phyloP scores from a whole-genome alignment of 1,140 invertebrate species.

The Macrobrachium rosenbergii region DNA sequence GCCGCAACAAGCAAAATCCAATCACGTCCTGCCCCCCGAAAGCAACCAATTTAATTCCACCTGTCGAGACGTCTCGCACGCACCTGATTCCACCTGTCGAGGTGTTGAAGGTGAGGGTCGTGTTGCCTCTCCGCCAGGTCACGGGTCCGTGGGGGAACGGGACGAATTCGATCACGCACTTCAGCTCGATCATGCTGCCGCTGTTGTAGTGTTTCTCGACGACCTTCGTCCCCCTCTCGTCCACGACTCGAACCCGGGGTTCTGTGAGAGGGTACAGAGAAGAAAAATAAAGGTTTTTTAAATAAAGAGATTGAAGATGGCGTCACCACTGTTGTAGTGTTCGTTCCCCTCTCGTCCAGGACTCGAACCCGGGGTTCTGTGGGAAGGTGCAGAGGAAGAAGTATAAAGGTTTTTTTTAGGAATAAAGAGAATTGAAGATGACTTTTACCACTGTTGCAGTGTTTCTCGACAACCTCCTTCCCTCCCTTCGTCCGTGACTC shows the following conservation, averaged over 20 bases:
- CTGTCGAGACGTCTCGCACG: constrained; percentile 6
- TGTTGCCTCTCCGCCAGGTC: constrained; percentile 47
- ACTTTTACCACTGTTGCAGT: no score
- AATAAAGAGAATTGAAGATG: no score
- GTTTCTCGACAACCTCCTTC: no score
- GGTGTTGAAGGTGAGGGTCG: constrained; percentile 49
- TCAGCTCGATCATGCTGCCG: constrained; percentile 54
- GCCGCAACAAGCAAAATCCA: not conserved
- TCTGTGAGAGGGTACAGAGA: not conserved
- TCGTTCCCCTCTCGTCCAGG: no score
- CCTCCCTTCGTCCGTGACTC: no score
- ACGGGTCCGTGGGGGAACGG: constrained; percentile 47
- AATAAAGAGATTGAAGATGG: no score
- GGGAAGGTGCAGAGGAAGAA: no score
- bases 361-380: no score
- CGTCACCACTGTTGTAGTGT: no score
- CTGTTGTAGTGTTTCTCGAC: constrained; percentile 50
- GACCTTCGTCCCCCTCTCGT: constrained; percentile 25
- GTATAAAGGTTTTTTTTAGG: no score
- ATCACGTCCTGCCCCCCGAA: not conserved
- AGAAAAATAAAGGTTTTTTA: no score
- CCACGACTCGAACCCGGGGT: constrained; percentile 13
- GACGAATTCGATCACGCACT: constrained; percentile 45
- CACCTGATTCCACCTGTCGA: constrained; percentile 58
- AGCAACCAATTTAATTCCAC: constrained; percentile 49